Evolutionary conservation across 2,113 vertebrate species (phyloP).

Genomic region (Chlamydotis undulata): DNA sequence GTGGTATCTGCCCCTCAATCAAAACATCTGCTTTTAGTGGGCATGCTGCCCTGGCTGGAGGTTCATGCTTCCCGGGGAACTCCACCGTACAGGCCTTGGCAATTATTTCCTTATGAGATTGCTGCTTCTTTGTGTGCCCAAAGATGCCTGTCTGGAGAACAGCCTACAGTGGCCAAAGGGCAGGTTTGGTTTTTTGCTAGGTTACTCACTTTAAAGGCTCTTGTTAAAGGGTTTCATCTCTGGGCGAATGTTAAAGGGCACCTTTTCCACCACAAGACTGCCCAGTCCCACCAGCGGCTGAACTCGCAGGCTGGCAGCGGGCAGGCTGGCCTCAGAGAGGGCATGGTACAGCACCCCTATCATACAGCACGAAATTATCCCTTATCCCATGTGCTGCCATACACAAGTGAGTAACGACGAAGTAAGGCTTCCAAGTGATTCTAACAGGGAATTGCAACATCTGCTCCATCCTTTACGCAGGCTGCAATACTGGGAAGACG

Average conservation of each 20-base stretch:
- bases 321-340: background rate
- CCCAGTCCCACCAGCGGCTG: background rate
- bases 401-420: background rate
- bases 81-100: background rate
- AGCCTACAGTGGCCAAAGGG: background rate
- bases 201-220: background rate
- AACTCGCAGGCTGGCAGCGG: background rate
- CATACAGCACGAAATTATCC: background rate
- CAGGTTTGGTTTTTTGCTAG: background rate
- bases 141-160: background rate
- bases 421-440: background rate
- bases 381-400: background rate
- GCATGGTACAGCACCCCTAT: background rate
- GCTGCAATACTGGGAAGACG: background rate
- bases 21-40: background rate
- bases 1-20: background rate
- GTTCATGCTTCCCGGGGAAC: background rate
- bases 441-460: background rate
- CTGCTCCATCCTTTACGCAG: background rate
- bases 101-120: background rate
- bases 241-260: background rate
- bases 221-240: background rate
- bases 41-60: background rate
- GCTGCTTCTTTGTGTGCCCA: background rate
- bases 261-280: background rate